Base-by-base conservation (phyloP, 2,113 vertebrate species). In the Pluvianellus socialis region DNA sequence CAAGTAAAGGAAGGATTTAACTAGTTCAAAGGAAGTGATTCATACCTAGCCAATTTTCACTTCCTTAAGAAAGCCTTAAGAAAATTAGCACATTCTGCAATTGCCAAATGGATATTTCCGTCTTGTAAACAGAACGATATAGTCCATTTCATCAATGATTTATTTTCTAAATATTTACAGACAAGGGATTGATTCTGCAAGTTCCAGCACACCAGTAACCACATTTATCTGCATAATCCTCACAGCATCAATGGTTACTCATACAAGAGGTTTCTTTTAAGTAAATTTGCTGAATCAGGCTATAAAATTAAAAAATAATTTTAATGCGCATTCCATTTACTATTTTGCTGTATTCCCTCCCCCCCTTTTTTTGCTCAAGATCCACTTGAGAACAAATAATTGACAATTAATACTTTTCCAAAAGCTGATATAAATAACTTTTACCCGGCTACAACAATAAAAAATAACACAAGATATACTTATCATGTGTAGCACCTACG, bases 1-100 rank as follows among this genome's bases (percentile, higher is more conserved):
- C 50, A 38, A 55, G 22, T 68, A 94, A 86, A 95, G 52, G 95
- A 95, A 82, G 32, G 7, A 45, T 89, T 94, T 95, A 94, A 93
- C 58, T 83, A 81, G 44, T 94, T 94, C 86, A 93, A 90, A 95
- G 77, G 74, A 94, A 88, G 72, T 47, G 50, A 83, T 66, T 91
- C 18, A 50, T 79, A 95, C 33, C 77, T 50, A 74, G 56, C 59
- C 85, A 75, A 94, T 94, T 82, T 93, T 94, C 52, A 47, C 12
- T 12, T 40, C 22, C 68, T 89, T 56, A 86, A 75, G 45, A 71
- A 71, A 97, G 33, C 11, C 35, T 86, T 96, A 91, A 38, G 38
- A 38, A 38, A 70, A 82, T 56, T 50, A 67, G 63, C 32, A 63
- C 26, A 58, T 45, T 56, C 85, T 72, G 80, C 38, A 76, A 58